Conservation (phyloP, 1,140 invertebrate species). For the Dryas iulia region DNA sequence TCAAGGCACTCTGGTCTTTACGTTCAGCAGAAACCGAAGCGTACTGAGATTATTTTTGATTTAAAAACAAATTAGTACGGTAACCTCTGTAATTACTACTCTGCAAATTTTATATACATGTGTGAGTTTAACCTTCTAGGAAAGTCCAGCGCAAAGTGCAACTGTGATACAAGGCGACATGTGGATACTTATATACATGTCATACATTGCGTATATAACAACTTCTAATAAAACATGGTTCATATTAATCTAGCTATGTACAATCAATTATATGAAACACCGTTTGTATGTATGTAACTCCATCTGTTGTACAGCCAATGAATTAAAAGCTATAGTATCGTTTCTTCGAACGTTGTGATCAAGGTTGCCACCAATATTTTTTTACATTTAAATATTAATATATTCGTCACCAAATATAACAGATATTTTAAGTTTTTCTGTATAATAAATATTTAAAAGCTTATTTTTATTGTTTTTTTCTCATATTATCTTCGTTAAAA, state of each 20-base stretch:
- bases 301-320: conserved; percentile 1
- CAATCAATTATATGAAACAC: neutral
- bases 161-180: conserved; percentile 25
- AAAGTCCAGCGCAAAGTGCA: conserved; percentile 31
- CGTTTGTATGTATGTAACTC: neutral
- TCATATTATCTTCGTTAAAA: too few species aligned
- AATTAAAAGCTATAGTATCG: conserved; percentile 2
- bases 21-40: too few species aligned
- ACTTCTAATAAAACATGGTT: neutral
- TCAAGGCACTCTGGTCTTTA: too few species aligned
- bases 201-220: neutral
- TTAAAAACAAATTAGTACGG: neutral
- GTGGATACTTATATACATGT: neutral
- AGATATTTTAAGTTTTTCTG: too few species aligned
- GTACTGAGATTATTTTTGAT: neutral
- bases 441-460: too few species aligned
- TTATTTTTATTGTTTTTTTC: too few species aligned
- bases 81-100: neutral
- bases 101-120: conserved; percentile 12
- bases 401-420: too few species aligned
- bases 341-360: conserved; percentile 1
- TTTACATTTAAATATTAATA: too few species aligned
- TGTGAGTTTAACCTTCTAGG: conserved; percentile 34
- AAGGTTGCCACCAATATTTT: too few species aligned
- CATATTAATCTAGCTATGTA: neutral